Percentiles rank a stretch among this genome's conserved stretches.
phyloP scores from a whole-genome alignment of 2,113 vertebrate genomes.

The Triplophysa rosa region DNA sequence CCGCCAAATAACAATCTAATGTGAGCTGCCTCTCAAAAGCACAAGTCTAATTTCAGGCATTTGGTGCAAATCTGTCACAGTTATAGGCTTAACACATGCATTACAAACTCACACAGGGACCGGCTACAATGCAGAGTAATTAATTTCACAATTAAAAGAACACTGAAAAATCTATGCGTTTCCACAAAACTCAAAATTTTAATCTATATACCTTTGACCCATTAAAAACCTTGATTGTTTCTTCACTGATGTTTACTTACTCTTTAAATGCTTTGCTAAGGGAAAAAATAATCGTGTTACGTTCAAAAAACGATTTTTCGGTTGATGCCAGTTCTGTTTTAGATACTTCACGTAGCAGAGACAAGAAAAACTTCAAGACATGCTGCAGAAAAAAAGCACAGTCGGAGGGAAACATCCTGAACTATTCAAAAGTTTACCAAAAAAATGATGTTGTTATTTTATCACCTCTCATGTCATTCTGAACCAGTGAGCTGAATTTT shows the following conservation, averaged over 20 bases:
- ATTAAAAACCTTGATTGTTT: slow-evolving; percentile 22
- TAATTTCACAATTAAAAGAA: slow-evolving; percentile 52
- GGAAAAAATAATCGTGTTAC: slow-evolving; percentile 8
- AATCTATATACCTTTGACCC: slow-evolving; percentile 35
- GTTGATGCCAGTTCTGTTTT: slow-evolving; percentile 10
- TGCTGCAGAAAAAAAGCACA: neutral
- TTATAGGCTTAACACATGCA: slow-evolving; percentile 54
- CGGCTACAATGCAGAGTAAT: slow-evolving; percentile 40
- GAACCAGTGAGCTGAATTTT: too few relatives aligned
- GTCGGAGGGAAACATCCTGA: neutral
- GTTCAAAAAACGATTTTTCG: neutral
- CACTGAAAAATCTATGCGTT: slow-evolving; percentile 42
- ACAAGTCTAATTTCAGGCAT: slow-evolving; percentile 58
- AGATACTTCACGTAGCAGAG: neutral
- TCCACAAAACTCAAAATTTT: slow-evolving; percentile 42
- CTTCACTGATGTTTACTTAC: slow-evolving; percentile 30
- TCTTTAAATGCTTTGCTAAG: slow-evolving; percentile 38
- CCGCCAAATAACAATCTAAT: slow-evolving; percentile 64
- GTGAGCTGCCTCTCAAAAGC: slow-evolving; percentile 57
- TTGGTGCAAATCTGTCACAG: slow-evolving; percentile 59
- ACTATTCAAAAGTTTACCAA: neutral
- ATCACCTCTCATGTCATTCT: too few relatives aligned
- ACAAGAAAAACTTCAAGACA: neutral
- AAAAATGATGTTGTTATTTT: too few relatives aligned
- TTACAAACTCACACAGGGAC: slow-evolving; percentile 47